Evolutionary conservation across 2,797 vertebrate species (phyloP), one percentile per base, ranked within the genome.

Genomic region (Oryzias sinensis): DNA sequence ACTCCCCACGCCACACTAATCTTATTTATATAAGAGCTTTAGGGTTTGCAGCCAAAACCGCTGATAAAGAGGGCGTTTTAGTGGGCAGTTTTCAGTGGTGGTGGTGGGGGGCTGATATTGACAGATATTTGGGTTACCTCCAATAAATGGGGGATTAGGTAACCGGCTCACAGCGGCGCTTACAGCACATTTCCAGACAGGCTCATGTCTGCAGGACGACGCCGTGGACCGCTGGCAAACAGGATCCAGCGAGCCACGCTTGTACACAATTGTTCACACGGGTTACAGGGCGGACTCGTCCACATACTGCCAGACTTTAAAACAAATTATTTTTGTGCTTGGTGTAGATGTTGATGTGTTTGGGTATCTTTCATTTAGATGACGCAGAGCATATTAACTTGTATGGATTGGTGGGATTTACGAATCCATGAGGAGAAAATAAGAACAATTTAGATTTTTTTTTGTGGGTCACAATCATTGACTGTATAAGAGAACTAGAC

Each of bases 1-100:
- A 88, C 90, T 91, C 87, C 86, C 84, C 56, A 90, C 69, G 74
- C 79, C 82, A 91, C 89, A 90, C 90, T 92, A 92, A 93, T 93
- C 91, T 90, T 92, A 91, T 91, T 92, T 92, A 91, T 91, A 91
- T 90, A 91, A 91, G 87, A 89, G 90, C 90, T 93, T 93, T 92
- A 89, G 73, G 72, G 88, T 84, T 84, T 90, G 81, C 82, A 74
- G 87, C 44, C 56, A 65, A 66, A 86, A 78, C 82, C 65, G 56
- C 82, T 67, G 81, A 88, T 89, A 90, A 88, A 89, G 79, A 88
- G 76, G 81, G 70, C 68, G 61, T 90, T 90, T 90, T 84, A 87
- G 73, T 53, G 73, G 80, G 79, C 56, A 76, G 29, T 63, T 82
- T 79, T 68, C 53, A 24, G 29, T 15, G 46, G 71, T 78, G 62